Percentiles rank a stretch among this genome's conserved stretches.
Evolutionary conservation across 2,888 invertebrate species (phyloP).

Genomic region (Carabus problematicus): DNA sequence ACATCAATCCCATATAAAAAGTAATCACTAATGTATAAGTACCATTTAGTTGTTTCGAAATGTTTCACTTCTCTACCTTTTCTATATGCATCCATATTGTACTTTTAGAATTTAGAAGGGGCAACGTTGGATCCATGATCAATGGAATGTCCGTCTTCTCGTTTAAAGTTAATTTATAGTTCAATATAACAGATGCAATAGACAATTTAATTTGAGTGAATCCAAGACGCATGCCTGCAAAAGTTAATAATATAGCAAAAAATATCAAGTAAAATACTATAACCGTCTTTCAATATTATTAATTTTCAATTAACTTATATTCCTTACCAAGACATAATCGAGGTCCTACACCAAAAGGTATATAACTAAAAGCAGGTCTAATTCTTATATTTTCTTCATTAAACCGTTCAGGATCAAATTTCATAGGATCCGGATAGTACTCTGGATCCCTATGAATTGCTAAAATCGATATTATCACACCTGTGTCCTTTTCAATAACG

Average conservation of each 20-base stretch:
- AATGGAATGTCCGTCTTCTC: conserved; percentile 49
- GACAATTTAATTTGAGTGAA: conserved; percentile 51
- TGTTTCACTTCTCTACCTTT: conserved; percentile 11
- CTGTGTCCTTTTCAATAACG: conserved; percentile 53
- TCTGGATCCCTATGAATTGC: conserved; percentile 50
- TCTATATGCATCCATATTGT: conserved; percentile 16
- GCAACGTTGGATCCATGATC: conserved; percentile 44
- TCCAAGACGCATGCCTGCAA: conserved; percentile 53
- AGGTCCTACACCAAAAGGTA: conserved; percentile 57
- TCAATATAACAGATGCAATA: conserved; percentile 46
- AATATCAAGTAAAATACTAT: background rate
- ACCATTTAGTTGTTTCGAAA: too few relatives aligned
- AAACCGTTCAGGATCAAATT: conserved; percentile 50
- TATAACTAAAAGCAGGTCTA: conserved; percentile 46
- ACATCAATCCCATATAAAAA: too few relatives aligned
- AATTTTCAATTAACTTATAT: background rate
- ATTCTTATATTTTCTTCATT: conserved; percentile 46
- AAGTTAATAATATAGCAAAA: conserved; percentile 19
- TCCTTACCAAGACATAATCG: conserved; percentile 54
- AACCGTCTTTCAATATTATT: too few relatives aligned
- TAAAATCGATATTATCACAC: conserved; percentile 52
- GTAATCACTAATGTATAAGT: too few relatives aligned
- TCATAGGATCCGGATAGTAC: conserved; percentile 49
- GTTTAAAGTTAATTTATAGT: conserved; percentile 49
- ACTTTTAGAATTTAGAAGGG: conserved; percentile 10